Conservation (phyloP, 23 tunicate species). For the Diplosoma virens region DNA sequence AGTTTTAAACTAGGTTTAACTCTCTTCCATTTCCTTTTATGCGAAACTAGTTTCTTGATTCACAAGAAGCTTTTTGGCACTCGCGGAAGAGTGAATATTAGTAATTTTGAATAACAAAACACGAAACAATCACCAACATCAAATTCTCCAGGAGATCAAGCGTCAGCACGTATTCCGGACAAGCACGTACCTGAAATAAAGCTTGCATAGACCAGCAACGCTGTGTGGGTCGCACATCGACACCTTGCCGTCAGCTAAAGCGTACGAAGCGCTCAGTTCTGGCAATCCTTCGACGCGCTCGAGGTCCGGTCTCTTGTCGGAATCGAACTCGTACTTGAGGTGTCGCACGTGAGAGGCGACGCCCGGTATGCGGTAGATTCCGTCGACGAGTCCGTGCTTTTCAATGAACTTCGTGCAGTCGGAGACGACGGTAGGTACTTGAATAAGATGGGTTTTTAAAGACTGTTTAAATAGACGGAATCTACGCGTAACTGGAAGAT, state of each 20-base stretch:
- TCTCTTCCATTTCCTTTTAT: no score
- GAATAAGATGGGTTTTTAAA: no score
- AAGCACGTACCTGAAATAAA: constrained; percentile 83
- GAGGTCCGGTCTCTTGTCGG: constrained; percentile 71
- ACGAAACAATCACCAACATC: no score
- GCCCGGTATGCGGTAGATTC: constrained; percentile 88
- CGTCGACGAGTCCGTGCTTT: constrained; percentile 90
- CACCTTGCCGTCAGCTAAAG: constrained; percentile 33
- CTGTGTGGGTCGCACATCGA: constrained; percentile 92
- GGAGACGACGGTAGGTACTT: constrained; percentile 77
- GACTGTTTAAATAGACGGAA: no score
- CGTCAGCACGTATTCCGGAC: no score
- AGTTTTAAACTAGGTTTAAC: no score
- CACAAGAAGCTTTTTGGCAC: no score
- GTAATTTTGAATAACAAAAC: no score
- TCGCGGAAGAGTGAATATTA: no score
- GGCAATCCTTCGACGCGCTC: constrained; percentile 52
- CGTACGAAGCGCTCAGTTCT: constrained; percentile 36
- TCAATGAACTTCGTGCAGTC: constrained; percentile 88
- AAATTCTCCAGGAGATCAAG: no score
- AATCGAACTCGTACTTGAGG: constrained; percentile 81
- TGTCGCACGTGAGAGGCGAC: constrained; percentile 85
- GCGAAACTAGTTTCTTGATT: no score
- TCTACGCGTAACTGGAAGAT: no score
- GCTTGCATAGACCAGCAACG: constrained; percentile 89